phyloP scores from a whole-genome alignment of 1,140 invertebrate species.

The Nylanderia fulva region DNA sequence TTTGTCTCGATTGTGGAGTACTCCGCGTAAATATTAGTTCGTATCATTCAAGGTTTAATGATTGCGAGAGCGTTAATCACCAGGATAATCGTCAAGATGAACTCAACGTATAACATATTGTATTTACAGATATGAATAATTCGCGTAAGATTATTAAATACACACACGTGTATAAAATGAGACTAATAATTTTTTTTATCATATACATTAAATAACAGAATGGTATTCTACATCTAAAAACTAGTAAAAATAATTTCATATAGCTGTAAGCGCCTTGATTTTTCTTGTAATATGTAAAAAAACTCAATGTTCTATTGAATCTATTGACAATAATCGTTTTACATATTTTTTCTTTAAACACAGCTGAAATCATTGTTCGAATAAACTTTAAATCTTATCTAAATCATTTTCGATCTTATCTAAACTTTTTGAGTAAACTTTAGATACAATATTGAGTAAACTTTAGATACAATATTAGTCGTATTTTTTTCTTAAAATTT shows the following conservation, averaged over 20 bases:
- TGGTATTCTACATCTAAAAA: neutral
- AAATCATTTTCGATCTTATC: neutral
- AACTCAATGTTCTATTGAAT: neutral
- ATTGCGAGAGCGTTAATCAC: neutral
- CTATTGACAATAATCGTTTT: neutral
- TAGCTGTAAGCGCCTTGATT: neutral
- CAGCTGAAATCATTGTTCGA: neutral
- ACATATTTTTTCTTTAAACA: neutral
- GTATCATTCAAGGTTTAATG: neutral
- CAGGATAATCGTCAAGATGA: neutral
- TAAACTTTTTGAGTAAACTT: neutral
- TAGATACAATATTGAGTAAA: neutral
- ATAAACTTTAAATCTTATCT: neutral
- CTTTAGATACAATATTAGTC: neutral
- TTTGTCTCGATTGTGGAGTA: slow-evolving; percentile 11
- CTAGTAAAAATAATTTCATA: neutral
- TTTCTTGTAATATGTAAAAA: neutral
- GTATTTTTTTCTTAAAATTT: neutral
- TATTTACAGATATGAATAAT: slow-evolving; percentile 15
- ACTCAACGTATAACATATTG: neutral
- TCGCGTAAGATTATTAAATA: slow-evolving; percentile 13
- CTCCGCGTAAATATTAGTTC: neutral
- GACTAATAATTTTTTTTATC: slow-evolving; percentile 20
- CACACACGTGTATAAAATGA: neutral
- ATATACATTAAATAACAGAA: neutral